Evolutionary conservation across 2,113 vertebrate genomes (phyloP).

Genomic region (Drymodes brunneopygia): DNA sequence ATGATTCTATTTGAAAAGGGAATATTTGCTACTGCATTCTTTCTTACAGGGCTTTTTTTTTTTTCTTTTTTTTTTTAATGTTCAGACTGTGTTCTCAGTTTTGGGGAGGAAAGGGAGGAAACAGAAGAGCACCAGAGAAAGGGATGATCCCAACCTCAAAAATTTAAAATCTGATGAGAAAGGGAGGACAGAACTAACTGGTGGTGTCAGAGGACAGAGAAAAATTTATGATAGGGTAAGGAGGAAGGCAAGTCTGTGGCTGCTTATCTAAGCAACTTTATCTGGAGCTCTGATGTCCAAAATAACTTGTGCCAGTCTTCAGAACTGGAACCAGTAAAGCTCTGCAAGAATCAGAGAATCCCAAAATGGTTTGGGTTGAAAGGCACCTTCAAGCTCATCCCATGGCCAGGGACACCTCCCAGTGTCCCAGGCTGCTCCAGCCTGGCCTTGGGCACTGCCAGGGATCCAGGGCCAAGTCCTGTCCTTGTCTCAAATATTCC

Average conservation of each 20-base stretch:
- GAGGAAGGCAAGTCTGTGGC: neutral
- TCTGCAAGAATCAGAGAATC: neutral
- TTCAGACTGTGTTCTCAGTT: constrained; percentile 15
- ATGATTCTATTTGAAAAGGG: constrained; percentile 60
- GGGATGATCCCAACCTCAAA: neutral
- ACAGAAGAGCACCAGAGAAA: neutral
- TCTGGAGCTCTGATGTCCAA: neutral
- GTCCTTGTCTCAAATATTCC: neutral
- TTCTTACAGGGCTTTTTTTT: neutral
- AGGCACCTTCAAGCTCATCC: neutral
- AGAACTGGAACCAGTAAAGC: neutral
- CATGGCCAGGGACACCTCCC: neutral
- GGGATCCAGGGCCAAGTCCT: neutral
- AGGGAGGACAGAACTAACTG: neutral
- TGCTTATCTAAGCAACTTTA: neutral
- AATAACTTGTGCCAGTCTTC: neutral
- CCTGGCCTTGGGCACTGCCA: neutral
- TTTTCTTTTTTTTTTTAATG: neutral
- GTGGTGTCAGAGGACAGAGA: neutral
- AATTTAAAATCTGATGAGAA: neutral
- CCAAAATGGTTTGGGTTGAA: neutral
- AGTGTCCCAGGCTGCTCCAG: fast-evolving
- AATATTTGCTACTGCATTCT: constrained; percentile 42
- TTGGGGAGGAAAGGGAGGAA: neutral
- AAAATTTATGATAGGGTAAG: neutral